Percentiles rank a stretch among this genome's conserved stretches.
phyloP scores from a whole-genome alignment of 2,888 invertebrate genomes.

The Cosmia trapezina region DNA sequence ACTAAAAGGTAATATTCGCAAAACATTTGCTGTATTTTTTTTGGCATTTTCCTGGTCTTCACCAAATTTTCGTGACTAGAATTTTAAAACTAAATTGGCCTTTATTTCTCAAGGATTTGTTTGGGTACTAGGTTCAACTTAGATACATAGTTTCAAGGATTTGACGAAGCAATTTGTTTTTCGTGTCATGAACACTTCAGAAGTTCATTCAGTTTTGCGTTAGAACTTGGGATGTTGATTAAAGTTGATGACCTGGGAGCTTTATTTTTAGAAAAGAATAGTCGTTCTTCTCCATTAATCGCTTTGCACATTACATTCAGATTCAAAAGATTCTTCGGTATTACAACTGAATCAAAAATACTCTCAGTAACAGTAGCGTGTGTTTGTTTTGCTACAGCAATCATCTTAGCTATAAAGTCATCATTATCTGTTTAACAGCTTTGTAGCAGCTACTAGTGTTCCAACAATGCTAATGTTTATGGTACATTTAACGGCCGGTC shows the following conservation, averaged over 20 bases:
- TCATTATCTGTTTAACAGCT: slow-evolving; percentile 17
- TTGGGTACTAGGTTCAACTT: slow-evolving; percentile 5
- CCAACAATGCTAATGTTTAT: slow-evolving; percentile 41
- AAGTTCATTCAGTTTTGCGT: not conserved
- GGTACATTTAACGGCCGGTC: slow-evolving; percentile 32
- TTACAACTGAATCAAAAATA: not conserved
- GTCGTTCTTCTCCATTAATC: not conserved
- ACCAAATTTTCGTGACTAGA: slow-evolving; percentile 50
- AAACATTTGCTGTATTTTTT: slow-evolving; percentile 31
- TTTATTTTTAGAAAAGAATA: not conserved
- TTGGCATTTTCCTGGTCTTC: slow-evolving; percentile 56
- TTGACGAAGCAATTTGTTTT: slow-evolving; percentile 22
- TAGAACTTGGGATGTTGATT: not conserved
- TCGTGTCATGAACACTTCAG: slow-evolving; percentile 13
- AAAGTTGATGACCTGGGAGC: no score
- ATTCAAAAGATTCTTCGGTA: not conserved
- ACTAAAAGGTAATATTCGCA: slow-evolving; percentile 17
- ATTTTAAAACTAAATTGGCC: slow-evolving; percentile 36
- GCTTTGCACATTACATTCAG: not conserved
- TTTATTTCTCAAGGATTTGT: slow-evolving; percentile 37
- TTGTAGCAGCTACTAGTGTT: slow-evolving; percentile 29
- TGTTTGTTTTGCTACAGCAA: slow-evolving; percentile 21
- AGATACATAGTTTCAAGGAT: slow-evolving; percentile 9
- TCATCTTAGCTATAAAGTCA: slow-evolving; percentile 26
- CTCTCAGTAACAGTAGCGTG: not conserved